phyloP scores from a whole-genome alignment of 2,113 vertebrate genomes.

The Herpailurus yagouaroundi region DNA sequence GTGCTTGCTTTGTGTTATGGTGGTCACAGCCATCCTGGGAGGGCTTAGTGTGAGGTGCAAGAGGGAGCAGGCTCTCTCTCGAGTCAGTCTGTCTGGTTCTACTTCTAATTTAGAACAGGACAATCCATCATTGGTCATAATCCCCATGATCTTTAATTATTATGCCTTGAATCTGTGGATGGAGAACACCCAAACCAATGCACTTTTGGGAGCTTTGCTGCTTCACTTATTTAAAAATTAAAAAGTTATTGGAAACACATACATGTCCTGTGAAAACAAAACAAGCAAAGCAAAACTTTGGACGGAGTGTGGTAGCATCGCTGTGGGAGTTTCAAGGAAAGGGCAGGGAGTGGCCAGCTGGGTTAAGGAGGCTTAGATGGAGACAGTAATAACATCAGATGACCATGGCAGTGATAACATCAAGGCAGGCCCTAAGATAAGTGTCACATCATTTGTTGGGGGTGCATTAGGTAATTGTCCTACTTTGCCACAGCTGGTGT shows the following conservation, averaged over 20 bases:
- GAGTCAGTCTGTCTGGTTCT: neutral
- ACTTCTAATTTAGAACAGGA: neutral
- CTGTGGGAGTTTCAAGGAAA: neutral
- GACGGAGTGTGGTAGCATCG: neutral
- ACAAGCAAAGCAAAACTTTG: conserved; percentile 17
- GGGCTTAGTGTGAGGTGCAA: neutral
- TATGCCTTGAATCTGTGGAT: neutral
- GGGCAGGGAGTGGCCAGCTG: neutral
- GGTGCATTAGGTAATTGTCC: neutral
- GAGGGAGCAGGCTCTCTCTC: neutral
- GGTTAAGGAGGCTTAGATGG: neutral
- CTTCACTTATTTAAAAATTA: neutral
- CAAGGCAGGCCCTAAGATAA: neutral
- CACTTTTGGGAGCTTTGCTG: neutral
- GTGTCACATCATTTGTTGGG: neutral
- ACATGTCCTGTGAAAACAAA: conserved; percentile 26
- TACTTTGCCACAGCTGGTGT: neutral
- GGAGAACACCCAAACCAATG: neutral
- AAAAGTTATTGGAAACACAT: conserved; percentile 37
- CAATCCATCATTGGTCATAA: neutral
- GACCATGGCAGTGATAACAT: neutral
- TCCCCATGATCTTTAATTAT: neutral
- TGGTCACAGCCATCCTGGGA: neutral
- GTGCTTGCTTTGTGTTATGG: neutral
- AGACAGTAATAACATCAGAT: neutral